A percentile compares a stretch with the other conserved stretches of the same genome.
phyloP scores from a whole-genome alignment of 1,140 invertebrate species.

The Pectinophora gossypiella region DNA sequence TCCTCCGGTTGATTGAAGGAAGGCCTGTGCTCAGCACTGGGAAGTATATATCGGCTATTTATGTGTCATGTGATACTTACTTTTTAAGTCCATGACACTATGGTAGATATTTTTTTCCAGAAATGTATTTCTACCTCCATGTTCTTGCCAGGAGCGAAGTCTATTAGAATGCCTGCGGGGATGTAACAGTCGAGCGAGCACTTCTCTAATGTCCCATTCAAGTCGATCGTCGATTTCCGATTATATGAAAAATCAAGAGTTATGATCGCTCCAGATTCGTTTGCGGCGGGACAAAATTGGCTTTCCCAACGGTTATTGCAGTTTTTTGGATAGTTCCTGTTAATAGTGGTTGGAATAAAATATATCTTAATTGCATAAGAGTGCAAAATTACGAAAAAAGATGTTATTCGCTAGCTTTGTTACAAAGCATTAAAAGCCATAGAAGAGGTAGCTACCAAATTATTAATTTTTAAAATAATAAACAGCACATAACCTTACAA shows the following conservation, averaged over 20 bases:
- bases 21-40: too few relatives aligned
- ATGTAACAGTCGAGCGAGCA: conserved; percentile 39
- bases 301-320: background rate
- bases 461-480: too few relatives aligned
- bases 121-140: conserved; percentile 16
- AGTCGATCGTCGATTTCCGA: background rate
- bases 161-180: conserved; percentile 52
- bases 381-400: background rate
- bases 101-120: background rate
- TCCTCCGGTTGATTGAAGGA: too few relatives aligned
- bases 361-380: background rate
- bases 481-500: too few relatives aligned
- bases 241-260: conserved; percentile 29
- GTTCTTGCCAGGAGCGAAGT: conserved; percentile 24
- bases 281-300: background rate
- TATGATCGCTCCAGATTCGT: conserved; percentile 8
- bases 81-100: too few relatives aligned
- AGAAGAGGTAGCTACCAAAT: too few relatives aligned
- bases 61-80: background rate
- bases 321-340: background rate
- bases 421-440: too few relatives aligned
- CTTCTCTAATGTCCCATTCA: conserved; percentile 33
- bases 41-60: too few relatives aligned
- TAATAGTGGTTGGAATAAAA: background rate
- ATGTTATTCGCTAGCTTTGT: too few relatives aligned